phyloP scores from a whole-genome alignment of 30 jellyfish, hydroid and myxozoan genomes.

The Mastigias papua region DNA sequence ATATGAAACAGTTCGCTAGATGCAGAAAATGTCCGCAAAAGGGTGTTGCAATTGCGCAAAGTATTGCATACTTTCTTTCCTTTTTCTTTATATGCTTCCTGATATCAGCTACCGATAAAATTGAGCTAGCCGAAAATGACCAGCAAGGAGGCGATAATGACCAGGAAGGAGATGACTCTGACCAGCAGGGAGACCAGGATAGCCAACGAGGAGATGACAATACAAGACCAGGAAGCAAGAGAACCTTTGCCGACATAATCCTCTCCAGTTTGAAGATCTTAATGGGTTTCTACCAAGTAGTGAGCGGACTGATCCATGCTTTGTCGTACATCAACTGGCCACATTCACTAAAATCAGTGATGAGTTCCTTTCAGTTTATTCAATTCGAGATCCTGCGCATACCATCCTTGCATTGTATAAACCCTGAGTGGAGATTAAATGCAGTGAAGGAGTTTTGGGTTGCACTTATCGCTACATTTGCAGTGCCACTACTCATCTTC shows the following conservation, averaged over 20 bases:
- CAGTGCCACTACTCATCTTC: slow-evolving; percentile 20
- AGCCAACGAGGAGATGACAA: too few species aligned
- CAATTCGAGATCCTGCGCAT: slow-evolving; percentile 47
- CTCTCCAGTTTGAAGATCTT: slow-evolving; percentile 61
- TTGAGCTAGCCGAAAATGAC: neutral
- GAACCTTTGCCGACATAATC: slow-evolving; percentile 74
- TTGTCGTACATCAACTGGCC: slow-evolving; percentile 64
- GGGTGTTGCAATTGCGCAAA: slow-evolving; percentile 23
- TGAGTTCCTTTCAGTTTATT: slow-evolving; percentile 15
- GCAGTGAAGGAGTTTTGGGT: slow-evolving; percentile 53
- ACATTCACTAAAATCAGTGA: slow-evolving; percentile 1
- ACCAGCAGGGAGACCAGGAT: too few species aligned
- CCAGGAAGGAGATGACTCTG: too few species aligned
- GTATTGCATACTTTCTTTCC: slow-evolving; percentile 12
- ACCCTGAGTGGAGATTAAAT: slow-evolving; percentile 33
- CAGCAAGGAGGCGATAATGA: neutral
- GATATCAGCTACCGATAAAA: slow-evolving; percentile 56
- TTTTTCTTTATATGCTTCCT: slow-evolving; percentile 45
- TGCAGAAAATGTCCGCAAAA: slow-evolving; percentile 56
- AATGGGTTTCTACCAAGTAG: slow-evolving; percentile 62
- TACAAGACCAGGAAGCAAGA: too few species aligned
- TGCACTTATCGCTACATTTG: slow-evolving; percentile 47
- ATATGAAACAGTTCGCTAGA: slow-evolving; percentile 21
- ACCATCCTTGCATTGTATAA: slow-evolving; percentile 56
- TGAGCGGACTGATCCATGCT: slow-evolving; percentile 22